phyloP scores from a whole-genome alignment of 2,888 invertebrate genomes.

The Plusia festucae region DNA sequence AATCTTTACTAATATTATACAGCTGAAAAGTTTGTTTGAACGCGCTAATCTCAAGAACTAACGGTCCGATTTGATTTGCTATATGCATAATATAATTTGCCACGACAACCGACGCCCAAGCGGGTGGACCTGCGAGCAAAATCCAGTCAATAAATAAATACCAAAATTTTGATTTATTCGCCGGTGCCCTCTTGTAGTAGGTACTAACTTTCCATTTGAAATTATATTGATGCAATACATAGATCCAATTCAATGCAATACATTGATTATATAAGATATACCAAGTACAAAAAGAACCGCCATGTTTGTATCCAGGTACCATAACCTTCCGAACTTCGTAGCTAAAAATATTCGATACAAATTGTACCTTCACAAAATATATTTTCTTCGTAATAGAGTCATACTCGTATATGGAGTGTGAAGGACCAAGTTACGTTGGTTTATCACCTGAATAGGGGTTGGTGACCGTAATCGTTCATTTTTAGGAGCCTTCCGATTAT shows the following conservation, averaged over 20 bases:
- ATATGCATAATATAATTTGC: too few species aligned
- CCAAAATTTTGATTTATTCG: too few species aligned
- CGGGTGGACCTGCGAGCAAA: too few species aligned
- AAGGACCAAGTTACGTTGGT: constrained; percentile 49
- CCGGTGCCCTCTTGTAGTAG: too few species aligned
- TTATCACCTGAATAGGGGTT: constrained; percentile 52
- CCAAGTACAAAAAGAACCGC: not conserved
- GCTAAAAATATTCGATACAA: constrained; percentile 2
- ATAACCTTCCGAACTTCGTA: not conserved
- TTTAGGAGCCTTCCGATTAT: constrained; percentile 61
- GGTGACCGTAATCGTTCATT: constrained; percentile 66
- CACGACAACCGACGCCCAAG: too few species aligned
- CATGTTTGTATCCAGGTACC: not conserved
- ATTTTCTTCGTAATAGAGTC: not conserved
- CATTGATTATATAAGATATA: not conserved
- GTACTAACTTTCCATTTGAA: too few species aligned
- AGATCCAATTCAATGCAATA: not conserved
- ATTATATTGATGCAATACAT: not conserved
- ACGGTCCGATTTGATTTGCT: too few species aligned
- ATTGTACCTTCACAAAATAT: not conserved
- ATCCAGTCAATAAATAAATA: too few species aligned
- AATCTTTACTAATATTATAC: too few species aligned
- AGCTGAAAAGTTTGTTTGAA: too few species aligned
- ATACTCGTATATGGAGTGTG: constrained; percentile 23
- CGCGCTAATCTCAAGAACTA: too few species aligned